Evolutionary conservation across 1,140 invertebrate species (phyloP).

Genomic region (Nixonia krombeini): DNA sequence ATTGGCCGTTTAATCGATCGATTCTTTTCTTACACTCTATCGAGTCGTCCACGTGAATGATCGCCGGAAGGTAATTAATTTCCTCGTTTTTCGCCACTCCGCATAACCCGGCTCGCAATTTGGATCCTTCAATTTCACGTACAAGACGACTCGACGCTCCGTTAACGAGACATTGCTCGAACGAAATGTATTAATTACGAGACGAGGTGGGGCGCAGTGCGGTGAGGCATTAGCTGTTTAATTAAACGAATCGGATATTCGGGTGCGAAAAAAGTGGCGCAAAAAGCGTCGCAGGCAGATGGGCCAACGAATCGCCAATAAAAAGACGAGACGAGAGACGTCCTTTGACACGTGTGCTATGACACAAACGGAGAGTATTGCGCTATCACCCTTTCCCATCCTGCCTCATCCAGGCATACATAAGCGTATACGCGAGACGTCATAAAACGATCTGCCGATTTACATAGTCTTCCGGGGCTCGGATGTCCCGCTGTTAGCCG

Average conservation of each 20-base stretch:
- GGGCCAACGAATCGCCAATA: constrained; percentile 33
- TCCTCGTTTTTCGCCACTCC: no score
- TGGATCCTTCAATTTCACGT: constrained; percentile 9
- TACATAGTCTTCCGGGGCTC: constrained; percentile 50
- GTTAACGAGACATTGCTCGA: no score
- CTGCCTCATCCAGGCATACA: constrained; percentile 30
- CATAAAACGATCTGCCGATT: constrained; percentile 56
- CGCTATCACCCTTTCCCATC: constrained; percentile 55
- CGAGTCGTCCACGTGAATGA: no score
- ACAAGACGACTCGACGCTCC: no score
- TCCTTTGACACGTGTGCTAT: constrained; percentile 61
- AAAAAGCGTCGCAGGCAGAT: constrained; percentile 42
- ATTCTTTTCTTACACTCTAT: constrained; percentile 30
- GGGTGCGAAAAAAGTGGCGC: constrained; percentile 25
- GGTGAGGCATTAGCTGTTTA: constrained; percentile 51
- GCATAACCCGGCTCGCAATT: no score
- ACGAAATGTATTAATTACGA: constrained; percentile 50
- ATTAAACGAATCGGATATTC: constrained; percentile 55
- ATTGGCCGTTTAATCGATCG: constrained; percentile 34
- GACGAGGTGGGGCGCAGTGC: no score
- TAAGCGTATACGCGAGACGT: constrained; percentile 31
- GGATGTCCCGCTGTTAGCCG: constrained; percentile 35
- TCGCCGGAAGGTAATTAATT: no score
- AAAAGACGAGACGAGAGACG: constrained; percentile 24
- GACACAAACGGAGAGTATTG: constrained; percentile 57